Percentiles rank a stretch among this genome's conserved stretches.
Evolutionary conservation across 2,113 vertebrate species (phyloP).

Genomic region (Scomber japonicus): DNA sequence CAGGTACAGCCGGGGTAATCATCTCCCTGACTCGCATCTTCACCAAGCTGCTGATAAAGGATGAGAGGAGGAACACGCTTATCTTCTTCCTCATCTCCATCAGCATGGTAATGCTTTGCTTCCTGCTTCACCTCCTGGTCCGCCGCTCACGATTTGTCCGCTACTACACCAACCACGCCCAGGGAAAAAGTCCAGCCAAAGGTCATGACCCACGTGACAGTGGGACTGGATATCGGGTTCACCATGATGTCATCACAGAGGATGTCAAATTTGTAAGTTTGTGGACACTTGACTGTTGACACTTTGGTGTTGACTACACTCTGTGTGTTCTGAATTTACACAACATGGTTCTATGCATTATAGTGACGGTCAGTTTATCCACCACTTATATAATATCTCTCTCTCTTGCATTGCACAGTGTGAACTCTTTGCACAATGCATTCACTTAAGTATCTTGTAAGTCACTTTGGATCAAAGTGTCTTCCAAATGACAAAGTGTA

Average conservation of each 20-base stretch:
- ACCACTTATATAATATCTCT: too few species aligned
- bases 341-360: too few species aligned
- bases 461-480: too few species aligned
- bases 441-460: too few species aligned
- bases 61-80: conserved; percentile 94
- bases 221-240: conserved; percentile 88
- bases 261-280: conserved; percentile 94
- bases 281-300: background rate
- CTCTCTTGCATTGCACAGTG: too few species aligned
- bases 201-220: conserved; percentile 69
- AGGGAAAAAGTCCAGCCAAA: conserved; percentile 68
- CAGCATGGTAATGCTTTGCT: conserved; percentile 94
- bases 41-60: conserved; percentile 93
- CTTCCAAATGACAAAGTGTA: too few species aligned
- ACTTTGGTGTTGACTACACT: background rate
- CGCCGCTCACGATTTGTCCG: conserved; percentile 91
- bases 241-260: conserved; percentile 92
- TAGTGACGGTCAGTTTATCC: too few species aligned
- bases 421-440: too few species aligned
- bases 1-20: conserved; percentile 96
- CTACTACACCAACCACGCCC: conserved; percentile 87
- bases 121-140: conserved; percentile 93
- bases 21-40: conserved; percentile 97
- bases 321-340: background rate
- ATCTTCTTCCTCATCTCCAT: conserved; percentile 98